Evolutionary conservation across 2,888 invertebrate species (phyloP).

Genomic region (Chirona hameri): DNA sequence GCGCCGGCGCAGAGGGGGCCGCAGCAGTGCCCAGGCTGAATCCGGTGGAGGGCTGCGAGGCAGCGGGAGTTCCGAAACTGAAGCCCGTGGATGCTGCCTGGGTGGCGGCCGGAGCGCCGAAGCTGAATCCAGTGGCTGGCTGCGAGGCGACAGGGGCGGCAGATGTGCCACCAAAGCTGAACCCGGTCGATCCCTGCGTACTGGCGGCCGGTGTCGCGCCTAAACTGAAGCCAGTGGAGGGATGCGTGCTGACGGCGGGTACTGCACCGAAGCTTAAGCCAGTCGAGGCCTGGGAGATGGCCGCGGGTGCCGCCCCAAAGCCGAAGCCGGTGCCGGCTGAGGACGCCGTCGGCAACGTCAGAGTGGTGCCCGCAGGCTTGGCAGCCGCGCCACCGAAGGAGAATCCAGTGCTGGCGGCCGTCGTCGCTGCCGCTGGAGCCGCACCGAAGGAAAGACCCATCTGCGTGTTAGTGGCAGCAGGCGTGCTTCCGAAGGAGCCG

Average conservation of each 20-base stretch:
- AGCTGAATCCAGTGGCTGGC: background rate
- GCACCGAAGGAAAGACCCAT: background rate
- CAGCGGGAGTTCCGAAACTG: background rate
- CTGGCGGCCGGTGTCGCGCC: background rate
- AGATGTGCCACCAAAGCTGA: background rate
- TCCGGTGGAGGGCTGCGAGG: background rate
- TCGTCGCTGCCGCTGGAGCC: background rate
- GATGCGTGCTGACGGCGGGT: background rate
- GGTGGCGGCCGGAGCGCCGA: background rate
- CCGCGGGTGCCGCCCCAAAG: background rate
- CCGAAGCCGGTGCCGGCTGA: background rate
- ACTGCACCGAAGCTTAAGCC: background rate
- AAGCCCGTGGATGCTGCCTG: background rate
- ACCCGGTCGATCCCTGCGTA: background rate
- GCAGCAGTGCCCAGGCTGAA: background rate
- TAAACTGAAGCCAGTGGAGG: background rate
- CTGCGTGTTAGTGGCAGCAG: background rate
- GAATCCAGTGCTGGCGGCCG: background rate
- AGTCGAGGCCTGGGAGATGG: background rate
- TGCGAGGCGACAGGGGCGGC: background rate
- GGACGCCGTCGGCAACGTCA: background rate
- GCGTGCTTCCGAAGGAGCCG: background rate
- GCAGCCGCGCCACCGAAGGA: background rate
- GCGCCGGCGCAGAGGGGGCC: background rate
- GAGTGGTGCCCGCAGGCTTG: background rate